Evolutionary conservation across 2,888 invertebrate genomes (phyloP).

Genomic region (Drosophila prostipennis): DNA sequence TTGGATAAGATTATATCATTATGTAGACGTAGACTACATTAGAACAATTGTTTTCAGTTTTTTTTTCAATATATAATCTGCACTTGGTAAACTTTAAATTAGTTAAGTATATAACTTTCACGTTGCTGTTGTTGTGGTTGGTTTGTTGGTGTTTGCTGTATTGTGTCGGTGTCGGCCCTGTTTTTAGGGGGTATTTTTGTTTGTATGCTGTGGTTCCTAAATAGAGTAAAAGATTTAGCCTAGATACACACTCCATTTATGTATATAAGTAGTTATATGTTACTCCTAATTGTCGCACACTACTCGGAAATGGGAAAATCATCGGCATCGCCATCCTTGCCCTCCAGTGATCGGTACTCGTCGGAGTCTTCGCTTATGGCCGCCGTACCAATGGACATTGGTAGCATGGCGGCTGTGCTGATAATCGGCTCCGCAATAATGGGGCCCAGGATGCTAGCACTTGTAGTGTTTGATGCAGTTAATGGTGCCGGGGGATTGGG

Average conservation of each 20-base stretch:
- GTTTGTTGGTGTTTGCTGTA: constrained; percentile 28
- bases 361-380: constrained; percentile 83
- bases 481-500: constrained; percentile 25
- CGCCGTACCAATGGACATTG: constrained; percentile 63
- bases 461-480: constrained; percentile 24
- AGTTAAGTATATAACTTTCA: constrained; percentile 65
- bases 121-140: constrained; percentile 36
- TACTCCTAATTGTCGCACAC: constrained; percentile 32
- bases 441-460: constrained; percentile 31
- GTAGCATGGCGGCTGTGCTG: constrained; percentile 55
- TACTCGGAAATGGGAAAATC: constrained; percentile 81
- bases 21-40: constrained; percentile 62
- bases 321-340: constrained; percentile 77
- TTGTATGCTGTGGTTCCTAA: constrained; percentile 48
- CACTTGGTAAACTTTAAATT: constrained; percentile 61
- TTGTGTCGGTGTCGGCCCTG: constrained; percentile 35
- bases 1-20: constrained; percentile 52
- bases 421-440: constrained; percentile 37
- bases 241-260: constrained; percentile 50
- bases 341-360: constrained; percentile 84
- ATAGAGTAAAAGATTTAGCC: constrained; percentile 61
- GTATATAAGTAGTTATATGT: constrained; percentile 45
- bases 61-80: constrained; percentile 40
- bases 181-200: constrained; percentile 8
- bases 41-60: constrained; percentile 55